Evolutionary conservation across 1,140 invertebrate genomes (phyloP), one percentile per base, ranked within the genome.

Genomic region (Drosophila chauvacae): DNA sequence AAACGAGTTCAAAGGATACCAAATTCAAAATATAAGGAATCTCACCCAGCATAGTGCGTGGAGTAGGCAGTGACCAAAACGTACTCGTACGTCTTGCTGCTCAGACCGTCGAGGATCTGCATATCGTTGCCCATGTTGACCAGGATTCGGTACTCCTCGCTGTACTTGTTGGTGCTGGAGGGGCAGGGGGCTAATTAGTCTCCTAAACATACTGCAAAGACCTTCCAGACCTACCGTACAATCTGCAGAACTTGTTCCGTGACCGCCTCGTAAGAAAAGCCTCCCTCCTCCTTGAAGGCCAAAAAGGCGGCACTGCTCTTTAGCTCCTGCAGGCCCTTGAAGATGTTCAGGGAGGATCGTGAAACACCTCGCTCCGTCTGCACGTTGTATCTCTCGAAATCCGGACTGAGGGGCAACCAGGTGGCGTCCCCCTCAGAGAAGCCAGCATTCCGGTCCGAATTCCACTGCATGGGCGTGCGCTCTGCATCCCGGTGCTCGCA

Each of bases 391-490:
- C 77, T 80, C n/a, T 71, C 57, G 70, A 94, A 95, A 70, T 95
- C 93, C 1, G 92, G 72, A 73, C 94, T 93, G 2, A 96, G 90
- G 4, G 96, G 96, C 14, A 97, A 83, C 96, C 96, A 97, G 0
- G 96, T 95, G 2, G 80, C 93, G 1, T 93, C 84, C 13, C 91
- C 94, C 0, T 91, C 93, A 0, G 95, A 95, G 80, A 96, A 96
- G 73, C 95, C 95, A 5, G 95, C 94, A 65, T 94, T 93, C 30
- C 56, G 74, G 0, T 84, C 77, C 28, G 92, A 81, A 42, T 94
- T 92, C 96, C 96, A 96, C 71, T 95, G 95, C 94, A 96, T 96
- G 0, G 96, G 95, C 0, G 95, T 94, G 18, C 96, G 92, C 28
- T 91, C 93, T 0, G 94, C 94, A 87, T 96, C 95, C 16, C 95